These are phyloP conservation scores for Heliconius nattereri DNA, from an alignment of 1,140 invertebrate genomes.

Conservation along the genomic window DNA sequence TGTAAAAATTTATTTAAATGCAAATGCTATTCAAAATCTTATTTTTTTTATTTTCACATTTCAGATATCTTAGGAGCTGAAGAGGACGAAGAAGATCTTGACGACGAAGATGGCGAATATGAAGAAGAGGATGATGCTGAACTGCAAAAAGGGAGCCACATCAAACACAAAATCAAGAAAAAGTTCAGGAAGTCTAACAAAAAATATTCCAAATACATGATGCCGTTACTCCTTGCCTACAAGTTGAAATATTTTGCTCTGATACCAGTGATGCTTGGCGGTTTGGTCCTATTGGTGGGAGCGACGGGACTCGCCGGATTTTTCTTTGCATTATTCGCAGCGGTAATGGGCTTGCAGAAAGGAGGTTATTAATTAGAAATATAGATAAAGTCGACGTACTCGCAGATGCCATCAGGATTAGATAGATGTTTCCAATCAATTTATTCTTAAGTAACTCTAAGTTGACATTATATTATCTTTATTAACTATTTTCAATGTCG, in stretches of 20 bases:
- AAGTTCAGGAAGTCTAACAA: slow-evolving; percentile 78
- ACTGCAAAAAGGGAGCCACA: slow-evolving; percentile 27
- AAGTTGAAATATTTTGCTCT: slow-evolving; percentile 91
- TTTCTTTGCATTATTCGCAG: slow-evolving; percentile 91
- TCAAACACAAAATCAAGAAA: slow-evolving; percentile 48
- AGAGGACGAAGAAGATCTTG: slow-evolving; percentile 61
- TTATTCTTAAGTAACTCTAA: not conserved
- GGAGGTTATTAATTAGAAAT: slow-evolving; percentile 67
- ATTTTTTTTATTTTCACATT: slow-evolving; percentile 42
- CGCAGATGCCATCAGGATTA: slow-evolving; percentile 70
- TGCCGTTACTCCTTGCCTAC: slow-evolving; percentile 89
- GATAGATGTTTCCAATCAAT: slow-evolving; percentile 41
- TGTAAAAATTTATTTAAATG: too few species aligned
- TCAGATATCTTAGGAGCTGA: slow-evolving; percentile 68
- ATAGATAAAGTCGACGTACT: slow-evolving; percentile 68
- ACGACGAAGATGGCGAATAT: slow-evolving; percentile 62
- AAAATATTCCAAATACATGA: slow-evolving; percentile 85
- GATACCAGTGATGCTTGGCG: slow-evolving; percentile 88
- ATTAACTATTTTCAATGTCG: not conserved
- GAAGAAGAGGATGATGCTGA: slow-evolving; percentile 61
- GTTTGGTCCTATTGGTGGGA: slow-evolving; percentile 86
- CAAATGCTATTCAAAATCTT: too few species aligned
- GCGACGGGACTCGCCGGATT: slow-evolving; percentile 90
- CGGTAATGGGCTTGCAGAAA: slow-evolving; percentile 82
- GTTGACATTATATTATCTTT: not conserved